phyloP scores from a whole-genome alignment of 2,797 vertebrate species.

The Peromyscus eremicus region DNA sequence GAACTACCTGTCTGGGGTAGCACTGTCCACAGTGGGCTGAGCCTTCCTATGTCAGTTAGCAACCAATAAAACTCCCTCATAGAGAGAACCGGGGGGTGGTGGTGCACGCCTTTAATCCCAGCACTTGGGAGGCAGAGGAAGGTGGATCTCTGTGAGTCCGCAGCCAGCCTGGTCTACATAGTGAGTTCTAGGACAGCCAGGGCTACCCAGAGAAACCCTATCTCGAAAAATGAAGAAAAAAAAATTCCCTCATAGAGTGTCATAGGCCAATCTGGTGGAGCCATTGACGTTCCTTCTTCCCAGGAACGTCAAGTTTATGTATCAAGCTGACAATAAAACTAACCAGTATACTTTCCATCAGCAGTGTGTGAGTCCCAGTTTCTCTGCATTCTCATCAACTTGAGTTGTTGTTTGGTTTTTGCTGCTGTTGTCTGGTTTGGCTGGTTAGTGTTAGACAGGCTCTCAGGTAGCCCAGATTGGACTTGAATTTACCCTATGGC shows the following conservation, averaged over 20 bases:
- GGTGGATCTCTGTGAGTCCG: too few relatives aligned
- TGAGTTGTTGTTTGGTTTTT: not conserved
- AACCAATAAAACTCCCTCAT: not conserved
- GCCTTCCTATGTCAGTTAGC: not conserved
- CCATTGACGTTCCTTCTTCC: not conserved
- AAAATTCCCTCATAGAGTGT: not conserved
- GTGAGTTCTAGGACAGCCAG: too few relatives aligned
- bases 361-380: not conserved
- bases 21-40: not conserved
- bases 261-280: not conserved
- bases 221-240: too few relatives aligned
- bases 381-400: not conserved
- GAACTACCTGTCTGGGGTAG: not conserved
- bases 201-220: too few relatives aligned
- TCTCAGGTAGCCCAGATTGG: not conserved
- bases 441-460: not conserved
- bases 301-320: too few relatives aligned
- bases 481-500: not conserved
- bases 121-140: too few relatives aligned
- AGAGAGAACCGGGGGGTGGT: not conserved
- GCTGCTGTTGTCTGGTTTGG: not conserved
- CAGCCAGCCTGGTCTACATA: too few relatives aligned
- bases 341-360: not conserved
- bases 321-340: not conserved
- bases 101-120: too few relatives aligned